phyloP scores from a whole-genome alignment of 1,140 invertebrate species.

The Bombyx mori region DNA sequence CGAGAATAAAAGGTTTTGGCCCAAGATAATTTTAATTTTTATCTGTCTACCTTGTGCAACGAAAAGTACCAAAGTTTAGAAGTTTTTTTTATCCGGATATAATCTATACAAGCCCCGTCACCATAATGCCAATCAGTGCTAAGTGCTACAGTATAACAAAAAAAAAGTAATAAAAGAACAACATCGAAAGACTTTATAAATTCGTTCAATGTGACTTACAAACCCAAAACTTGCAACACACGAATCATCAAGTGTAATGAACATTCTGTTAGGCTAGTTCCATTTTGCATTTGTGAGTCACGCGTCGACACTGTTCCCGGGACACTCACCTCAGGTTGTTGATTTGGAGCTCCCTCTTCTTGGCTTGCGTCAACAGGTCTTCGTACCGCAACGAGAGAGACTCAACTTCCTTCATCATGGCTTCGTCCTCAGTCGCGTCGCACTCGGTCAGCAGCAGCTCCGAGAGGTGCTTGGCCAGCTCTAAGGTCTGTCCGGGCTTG shows the following conservation, averaged over 20 bases:
- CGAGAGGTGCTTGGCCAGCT: constrained; percentile 85
- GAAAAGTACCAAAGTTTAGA: neutral
- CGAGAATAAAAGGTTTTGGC: too few relatives aligned
- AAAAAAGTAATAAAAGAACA: constrained; percentile 1
- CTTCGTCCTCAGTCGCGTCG: constrained; percentile 76
- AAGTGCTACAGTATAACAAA: constrained; percentile 38
- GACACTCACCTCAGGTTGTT: constrained; percentile 77
- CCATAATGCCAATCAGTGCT: constrained; percentile 46
- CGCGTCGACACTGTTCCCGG: constrained; percentile 1
- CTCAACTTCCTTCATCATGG: constrained; percentile 77
- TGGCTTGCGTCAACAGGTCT: constrained; percentile 77
- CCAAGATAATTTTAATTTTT: too few relatives aligned
- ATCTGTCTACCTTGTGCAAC: neutral
- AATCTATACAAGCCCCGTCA: constrained; percentile 40
- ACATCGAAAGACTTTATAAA: constrained; percentile 7
- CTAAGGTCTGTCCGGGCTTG: constrained; percentile 64
- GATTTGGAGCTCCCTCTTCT: constrained; percentile 81
- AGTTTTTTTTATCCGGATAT: too few relatives aligned
- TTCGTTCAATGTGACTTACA: too few relatives aligned
- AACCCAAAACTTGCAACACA: too few relatives aligned
- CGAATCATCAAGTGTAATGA: too few relatives aligned
- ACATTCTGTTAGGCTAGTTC: too few relatives aligned
- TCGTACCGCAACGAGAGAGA: constrained; percentile 78
- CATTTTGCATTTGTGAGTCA: neutral
- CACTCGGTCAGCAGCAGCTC: constrained; percentile 81